These are phyloP conservation scores for Corvus hawaiiensis DNA, from an alignment of 2,113 vertebrate genomes.

Conservation along the genomic window DNA sequence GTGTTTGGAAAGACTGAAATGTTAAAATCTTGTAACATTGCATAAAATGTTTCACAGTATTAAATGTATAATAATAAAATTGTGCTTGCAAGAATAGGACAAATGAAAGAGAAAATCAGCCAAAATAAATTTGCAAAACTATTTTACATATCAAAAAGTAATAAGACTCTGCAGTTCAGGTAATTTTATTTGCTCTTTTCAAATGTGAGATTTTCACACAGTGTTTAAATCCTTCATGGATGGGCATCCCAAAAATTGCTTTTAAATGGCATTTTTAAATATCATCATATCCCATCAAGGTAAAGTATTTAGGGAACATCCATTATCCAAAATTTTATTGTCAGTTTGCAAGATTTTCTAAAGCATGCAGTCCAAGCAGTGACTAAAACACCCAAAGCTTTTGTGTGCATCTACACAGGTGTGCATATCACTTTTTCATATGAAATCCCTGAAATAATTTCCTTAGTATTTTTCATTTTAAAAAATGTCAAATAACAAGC, in stretches of 20 bases:
- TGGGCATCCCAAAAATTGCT: background rate
- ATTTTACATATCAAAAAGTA: conserved; percentile 55
- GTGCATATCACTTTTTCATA: background rate
- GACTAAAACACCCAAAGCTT: background rate
- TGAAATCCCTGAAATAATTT: background rate
- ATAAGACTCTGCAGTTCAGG: background rate
- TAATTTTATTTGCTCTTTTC: conserved; percentile 32
- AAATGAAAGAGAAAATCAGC: conserved; percentile 38
- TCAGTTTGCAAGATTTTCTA: background rate
- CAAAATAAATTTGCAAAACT: conserved; percentile 16
- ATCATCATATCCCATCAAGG: background rate
- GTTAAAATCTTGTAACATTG: background rate
- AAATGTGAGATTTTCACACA: background rate
- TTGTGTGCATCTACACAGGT: background rate
- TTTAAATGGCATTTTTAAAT: background rate
- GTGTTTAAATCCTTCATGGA: background rate
- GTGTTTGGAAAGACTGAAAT: background rate
- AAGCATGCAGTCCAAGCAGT: background rate
- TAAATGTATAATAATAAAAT: background rate
- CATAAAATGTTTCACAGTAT: background rate
- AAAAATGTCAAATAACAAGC: background rate
- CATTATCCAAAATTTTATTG: background rate
- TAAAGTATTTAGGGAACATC: background rate
- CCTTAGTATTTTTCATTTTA: background rate
- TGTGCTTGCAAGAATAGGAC: background rate